Conservation (phyloP, 2,888 invertebrate genomes). For the Acanthosepion esculentum region DNA sequence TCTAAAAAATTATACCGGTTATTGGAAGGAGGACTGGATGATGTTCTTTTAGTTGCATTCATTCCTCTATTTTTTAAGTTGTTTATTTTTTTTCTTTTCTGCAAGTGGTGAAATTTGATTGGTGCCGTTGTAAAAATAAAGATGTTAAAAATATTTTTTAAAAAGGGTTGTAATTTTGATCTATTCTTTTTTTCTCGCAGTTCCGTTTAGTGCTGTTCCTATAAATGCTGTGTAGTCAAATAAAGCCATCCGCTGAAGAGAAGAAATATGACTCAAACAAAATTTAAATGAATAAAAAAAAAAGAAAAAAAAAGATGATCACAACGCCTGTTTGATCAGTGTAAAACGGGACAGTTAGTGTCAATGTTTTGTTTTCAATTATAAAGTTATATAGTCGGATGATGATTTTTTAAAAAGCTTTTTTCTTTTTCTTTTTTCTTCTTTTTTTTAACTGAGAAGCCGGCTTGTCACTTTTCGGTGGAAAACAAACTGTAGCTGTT, state of each 20-base stretch:
- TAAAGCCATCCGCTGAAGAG: background rate
- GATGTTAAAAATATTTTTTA: background rate
- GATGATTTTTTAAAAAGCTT: background rate
- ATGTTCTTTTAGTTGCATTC: no score
- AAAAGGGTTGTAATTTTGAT: background rate
- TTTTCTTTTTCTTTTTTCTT: background rate
- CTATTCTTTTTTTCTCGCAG: background rate
- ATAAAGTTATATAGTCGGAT: background rate
- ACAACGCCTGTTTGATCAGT: background rate
- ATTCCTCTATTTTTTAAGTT: no score
- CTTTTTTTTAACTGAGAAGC: background rate
- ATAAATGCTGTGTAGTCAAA: background rate
- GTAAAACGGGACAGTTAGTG: background rate
- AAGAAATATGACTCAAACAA: background rate
- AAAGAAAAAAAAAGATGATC: background rate
- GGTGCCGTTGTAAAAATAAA: background rate
- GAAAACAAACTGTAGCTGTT: constrained; percentile 45
- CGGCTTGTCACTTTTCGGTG: background rate
- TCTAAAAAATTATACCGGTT: background rate
- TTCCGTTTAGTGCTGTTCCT: background rate
- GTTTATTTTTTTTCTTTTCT: background rate
- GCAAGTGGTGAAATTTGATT: background rate
- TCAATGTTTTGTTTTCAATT: background rate
- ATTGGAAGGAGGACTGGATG: background rate
- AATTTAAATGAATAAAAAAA: background rate